phyloP scores from a whole-genome alignment of 2,888 invertebrate genomes.

The Amblyjoppa fuscipennis region DNA sequence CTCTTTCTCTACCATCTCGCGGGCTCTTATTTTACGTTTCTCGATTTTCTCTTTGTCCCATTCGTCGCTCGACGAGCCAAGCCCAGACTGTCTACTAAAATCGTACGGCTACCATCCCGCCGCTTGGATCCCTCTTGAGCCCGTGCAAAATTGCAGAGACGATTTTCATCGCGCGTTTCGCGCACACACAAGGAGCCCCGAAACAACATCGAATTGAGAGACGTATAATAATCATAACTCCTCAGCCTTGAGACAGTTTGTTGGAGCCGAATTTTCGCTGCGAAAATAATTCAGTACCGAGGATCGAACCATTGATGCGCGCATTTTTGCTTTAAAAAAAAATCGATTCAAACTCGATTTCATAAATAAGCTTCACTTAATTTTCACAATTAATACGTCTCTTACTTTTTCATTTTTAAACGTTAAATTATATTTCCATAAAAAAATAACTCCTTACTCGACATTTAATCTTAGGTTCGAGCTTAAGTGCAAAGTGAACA shows the following conservation, averaged over 20 bases:
- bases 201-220: background rate
- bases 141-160: background rate
- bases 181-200: background rate
- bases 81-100: conserved; percentile 3
- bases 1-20: conserved; percentile 5
- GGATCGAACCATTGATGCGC: too few species aligned
- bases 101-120: background rate
- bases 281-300: background rate
- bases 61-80: conserved; percentile 10
- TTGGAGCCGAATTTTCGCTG: background rate
- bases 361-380: too few species aligned
- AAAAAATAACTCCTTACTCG: background rate
- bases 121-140: background rate
- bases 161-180: background rate
- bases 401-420: background rate
- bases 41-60: background rate
- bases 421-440: background rate
- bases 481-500: background rate
- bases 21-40: conserved; percentile 1
- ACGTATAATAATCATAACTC: background rate
- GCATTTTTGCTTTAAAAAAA: background rate
- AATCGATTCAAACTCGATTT: background rate
- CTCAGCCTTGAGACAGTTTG: background rate
- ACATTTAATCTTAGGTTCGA: background rate
- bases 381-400: background rate